Evolutionary conservation across 1,140 invertebrate genomes (phyloP).

Genomic region (Sycobia sp.): DNA sequence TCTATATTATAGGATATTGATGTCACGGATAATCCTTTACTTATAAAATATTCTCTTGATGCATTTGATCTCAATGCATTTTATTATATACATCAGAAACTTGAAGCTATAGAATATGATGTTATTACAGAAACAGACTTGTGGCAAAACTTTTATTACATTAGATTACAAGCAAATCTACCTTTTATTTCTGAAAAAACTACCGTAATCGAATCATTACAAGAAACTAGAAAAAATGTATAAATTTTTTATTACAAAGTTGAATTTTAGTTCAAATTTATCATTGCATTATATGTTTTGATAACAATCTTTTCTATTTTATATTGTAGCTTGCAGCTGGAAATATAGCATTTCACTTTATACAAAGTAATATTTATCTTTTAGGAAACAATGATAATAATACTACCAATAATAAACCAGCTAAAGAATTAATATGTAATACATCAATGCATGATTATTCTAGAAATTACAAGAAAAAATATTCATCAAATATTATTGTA

Average conservation of each 20-base stretch:
- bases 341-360: slow-evolving; percentile 69
- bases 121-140: slow-evolving; percentile 67
- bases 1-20: slow-evolving; percentile 67
- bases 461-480: slow-evolving; percentile 60
- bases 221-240: slow-evolving; percentile 57
- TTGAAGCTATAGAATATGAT: slow-evolving; percentile 66
- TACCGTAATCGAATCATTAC: slow-evolving; percentile 47
- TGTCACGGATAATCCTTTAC: slow-evolving; percentile 76
- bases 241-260: slow-evolving; percentile 14
- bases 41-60: slow-evolving; percentile 67
- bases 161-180: slow-evolving; percentile 60
- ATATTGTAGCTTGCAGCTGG: slow-evolving; percentile 65
- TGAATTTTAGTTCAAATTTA: not conserved
- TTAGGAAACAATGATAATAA: slow-evolving; percentile 64
- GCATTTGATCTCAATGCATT: slow-evolving; percentile 66
- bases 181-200: slow-evolving; percentile 48
- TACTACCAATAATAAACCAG: slow-evolving; percentile 61
- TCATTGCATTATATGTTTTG: slow-evolving; percentile 2
- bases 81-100: slow-evolving; percentile 73
- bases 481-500: slow-evolving; percentile 49
- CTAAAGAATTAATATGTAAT: slow-evolving; percentile 64
- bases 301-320: slow-evolving; percentile 37
- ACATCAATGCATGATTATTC: slow-evolving; percentile 39
- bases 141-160: slow-evolving; percentile 71
- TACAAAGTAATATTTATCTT: slow-evolving; percentile 65